A percentile compares a stretch with the other conserved stretches of the same genome.
These are phyloP conservation scores for Spongia lamella DNA, from an alignment of 37 sponge, comb jelly and placozoan species.

Conservation along the genomic window DNA sequence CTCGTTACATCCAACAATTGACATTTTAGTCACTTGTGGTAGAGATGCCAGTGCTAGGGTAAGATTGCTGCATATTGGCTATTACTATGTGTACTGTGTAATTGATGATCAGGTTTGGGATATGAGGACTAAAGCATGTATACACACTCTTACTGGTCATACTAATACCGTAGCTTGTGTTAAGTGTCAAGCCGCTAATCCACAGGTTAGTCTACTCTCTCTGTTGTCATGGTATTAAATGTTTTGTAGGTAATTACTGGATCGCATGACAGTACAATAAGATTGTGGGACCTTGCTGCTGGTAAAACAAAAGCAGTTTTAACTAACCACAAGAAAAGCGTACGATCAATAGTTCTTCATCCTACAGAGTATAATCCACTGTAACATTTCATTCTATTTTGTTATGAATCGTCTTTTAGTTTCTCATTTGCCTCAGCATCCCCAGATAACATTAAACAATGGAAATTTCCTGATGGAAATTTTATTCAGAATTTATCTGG, in stretches of 20 bases:
- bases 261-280: conserved; percentile 93
- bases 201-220: conserved; percentile 74
- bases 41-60: conserved; percentile 92
- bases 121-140: conserved; percentile 96
- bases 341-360: conserved; percentile 83
- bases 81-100: background rate
- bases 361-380: conserved; percentile 72
- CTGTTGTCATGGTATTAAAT: background rate
- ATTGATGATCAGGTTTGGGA: conserved; percentile 80
- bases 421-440: conserved; percentile 92
- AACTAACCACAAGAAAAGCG: conserved; percentile 99
- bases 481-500: conserved; percentile 97
- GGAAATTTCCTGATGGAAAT: conserved; percentile 98
- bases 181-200: conserved; percentile 85
- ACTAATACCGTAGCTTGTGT: conserved; percentile 95
- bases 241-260: conserved; percentile 84
- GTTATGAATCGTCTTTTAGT: conserved; percentile 22
- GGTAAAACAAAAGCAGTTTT: conserved; percentile 90
- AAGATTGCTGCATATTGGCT: background rate
- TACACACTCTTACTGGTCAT: conserved; percentile 95
- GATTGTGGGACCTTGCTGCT: conserved; percentile 98
- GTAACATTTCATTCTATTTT: background rate
- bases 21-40: conserved; percentile 88
- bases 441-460: conserved; percentile 97
- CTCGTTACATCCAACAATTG: conserved; percentile 92